Conservation (phyloP, 2,888 invertebrate genomes). For the Petrophora chlorosata region DNA sequence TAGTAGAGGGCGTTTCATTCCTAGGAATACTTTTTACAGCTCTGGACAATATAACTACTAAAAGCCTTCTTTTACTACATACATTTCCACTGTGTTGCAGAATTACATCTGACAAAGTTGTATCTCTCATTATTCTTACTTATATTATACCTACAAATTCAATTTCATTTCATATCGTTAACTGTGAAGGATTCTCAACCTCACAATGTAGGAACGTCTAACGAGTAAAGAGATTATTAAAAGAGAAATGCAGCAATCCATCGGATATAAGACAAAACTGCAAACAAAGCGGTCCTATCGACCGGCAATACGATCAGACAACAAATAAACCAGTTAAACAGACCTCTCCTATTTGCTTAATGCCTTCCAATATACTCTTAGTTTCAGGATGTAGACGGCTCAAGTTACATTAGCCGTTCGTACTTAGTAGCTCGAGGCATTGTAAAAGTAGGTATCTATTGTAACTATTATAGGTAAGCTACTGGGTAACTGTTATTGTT, state of each 20-base stretch:
- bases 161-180: too few relatives aligned
- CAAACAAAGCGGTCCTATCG: constrained; percentile 50
- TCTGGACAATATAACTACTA: too few relatives aligned
- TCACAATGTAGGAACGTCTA: too few relatives aligned
- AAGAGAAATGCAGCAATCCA: constrained; percentile 2
- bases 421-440: constrained; percentile 28
- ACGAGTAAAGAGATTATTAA: background rate
- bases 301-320: constrained; percentile 41
- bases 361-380: constrained; percentile 14
- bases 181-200: too few relatives aligned
- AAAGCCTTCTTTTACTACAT: too few relatives aligned
- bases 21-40: too few relatives aligned
- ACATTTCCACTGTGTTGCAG: too few relatives aligned
- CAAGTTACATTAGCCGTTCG: constrained; percentile 27
- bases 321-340: constrained; percentile 37
- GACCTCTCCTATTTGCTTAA: constrained; percentile 29
- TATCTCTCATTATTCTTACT: too few relatives aligned
- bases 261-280: constrained; percentile 28
- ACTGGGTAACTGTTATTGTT: constrained; percentile 4
- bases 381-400: constrained; percentile 15
- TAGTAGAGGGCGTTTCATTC: too few relatives aligned
- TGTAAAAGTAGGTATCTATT: constrained; percentile 19
- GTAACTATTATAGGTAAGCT: constrained; percentile 5
- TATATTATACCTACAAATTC: too few relatives aligned
- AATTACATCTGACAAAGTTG: too few relatives aligned